Evolutionary conservation across 1,140 invertebrate species (phyloP).

Genomic region (Drosophila bipectinata): DNA sequence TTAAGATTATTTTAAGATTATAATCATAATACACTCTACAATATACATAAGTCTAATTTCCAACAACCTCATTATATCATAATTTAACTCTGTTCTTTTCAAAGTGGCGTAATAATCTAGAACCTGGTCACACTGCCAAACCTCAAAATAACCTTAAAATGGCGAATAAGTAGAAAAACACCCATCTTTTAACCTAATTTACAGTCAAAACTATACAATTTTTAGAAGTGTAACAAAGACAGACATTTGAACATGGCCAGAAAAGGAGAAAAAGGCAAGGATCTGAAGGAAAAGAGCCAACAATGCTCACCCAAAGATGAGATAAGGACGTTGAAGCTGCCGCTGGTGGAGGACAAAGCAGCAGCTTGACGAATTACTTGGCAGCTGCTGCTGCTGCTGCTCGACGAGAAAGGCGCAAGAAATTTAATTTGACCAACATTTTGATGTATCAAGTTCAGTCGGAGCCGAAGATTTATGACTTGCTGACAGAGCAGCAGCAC

Average conservation of each 20-base stretch:
- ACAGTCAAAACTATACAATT: not conserved
- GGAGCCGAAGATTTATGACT: constrained; percentile 51
- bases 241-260: constrained; percentile 18
- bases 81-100: too few species aligned
- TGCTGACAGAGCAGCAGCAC: constrained; percentile 33
- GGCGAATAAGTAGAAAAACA: too few species aligned
- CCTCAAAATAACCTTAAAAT: too few species aligned
- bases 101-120: too few species aligned
- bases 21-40: too few species aligned
- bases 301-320: constrained; percentile 34
- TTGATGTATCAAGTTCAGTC: constrained; percentile 55
- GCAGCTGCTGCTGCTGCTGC: constrained; percentile 43
- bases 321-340: constrained; percentile 23
- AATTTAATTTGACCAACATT: constrained; percentile 75
- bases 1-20: too few species aligned
- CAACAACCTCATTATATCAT: too few species aligned
- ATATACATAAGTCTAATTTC: too few species aligned
- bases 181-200: too few species aligned
- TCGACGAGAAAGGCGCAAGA: constrained; percentile 22
- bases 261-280: not conserved
- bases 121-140: too few species aligned
- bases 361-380: constrained; percentile 78
- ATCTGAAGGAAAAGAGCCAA: not conserved
- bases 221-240: constrained; percentile 2
- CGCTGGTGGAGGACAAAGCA: constrained; percentile 44